Evolutionary conservation across 2,888 invertebrate genomes (phyloP).

Genomic region (Lucinisca nassula): DNA sequence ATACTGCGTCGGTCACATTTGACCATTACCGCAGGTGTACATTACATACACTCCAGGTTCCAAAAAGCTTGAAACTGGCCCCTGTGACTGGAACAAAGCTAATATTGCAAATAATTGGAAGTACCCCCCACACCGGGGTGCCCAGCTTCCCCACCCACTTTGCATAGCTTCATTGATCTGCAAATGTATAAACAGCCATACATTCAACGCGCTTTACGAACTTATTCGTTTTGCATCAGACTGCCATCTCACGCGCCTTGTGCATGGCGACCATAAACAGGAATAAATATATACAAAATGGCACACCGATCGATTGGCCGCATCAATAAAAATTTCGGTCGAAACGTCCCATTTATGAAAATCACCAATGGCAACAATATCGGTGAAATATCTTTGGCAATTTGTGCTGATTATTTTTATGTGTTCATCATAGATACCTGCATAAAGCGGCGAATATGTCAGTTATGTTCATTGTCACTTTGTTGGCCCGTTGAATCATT

Average conservation of each 20-base stretch:
- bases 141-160: not conserved
- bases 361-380: constrained; percentile 7
- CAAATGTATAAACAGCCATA: not conserved
- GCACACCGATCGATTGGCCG: not conserved
- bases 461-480: not conserved
- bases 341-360: constrained; percentile 2
- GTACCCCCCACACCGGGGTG: not conserved
- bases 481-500: not conserved
- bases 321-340: not conserved
- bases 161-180: not conserved
- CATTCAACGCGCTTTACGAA: not conserved
- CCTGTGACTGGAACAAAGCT: too few species aligned
- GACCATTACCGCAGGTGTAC: too few species aligned
- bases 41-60: too few species aligned
- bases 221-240: not conserved
- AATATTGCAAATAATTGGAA: not conserved
- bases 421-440: not conserved
- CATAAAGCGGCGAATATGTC: not conserved
- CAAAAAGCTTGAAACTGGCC: too few species aligned
- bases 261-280: not conserved
- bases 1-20: too few species aligned
- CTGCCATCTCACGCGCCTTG: not conserved
- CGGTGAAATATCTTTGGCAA: not conserved
- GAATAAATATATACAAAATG: not conserved
- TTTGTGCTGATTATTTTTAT: not conserved